Evolutionary conservation across 2,888 invertebrate genomes (phyloP).

Genomic region (Trachelus troglodyta): DNA sequence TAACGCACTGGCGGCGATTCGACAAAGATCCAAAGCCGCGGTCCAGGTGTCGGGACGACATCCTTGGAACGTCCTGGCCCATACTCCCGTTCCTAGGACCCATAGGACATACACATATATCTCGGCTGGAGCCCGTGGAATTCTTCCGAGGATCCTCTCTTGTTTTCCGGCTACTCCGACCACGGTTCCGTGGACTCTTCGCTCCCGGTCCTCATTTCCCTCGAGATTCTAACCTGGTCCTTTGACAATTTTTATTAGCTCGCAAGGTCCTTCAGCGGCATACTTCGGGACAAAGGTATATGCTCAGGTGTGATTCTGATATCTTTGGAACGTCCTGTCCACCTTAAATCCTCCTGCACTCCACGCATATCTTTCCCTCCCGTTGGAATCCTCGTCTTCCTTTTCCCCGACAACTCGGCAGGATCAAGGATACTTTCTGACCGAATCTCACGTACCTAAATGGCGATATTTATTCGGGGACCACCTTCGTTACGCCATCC

Average conservation of each 20-base stretch:
- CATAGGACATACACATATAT: not conserved
- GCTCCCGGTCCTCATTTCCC: constrained; percentile 1
- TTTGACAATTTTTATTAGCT: not conserved
- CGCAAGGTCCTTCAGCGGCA: constrained; percentile 12
- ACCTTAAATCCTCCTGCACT: constrained; percentile 6
- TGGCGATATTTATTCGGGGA: constrained; percentile 52
- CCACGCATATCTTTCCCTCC: not conserved
- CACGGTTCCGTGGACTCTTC: constrained; percentile 15
- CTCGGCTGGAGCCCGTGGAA: not conserved
- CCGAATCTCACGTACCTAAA: constrained; percentile 43
- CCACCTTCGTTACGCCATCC: constrained; percentile 63
- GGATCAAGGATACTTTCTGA: constrained; percentile 45
- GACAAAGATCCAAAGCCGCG: constrained; percentile 32
- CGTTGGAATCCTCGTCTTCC: constrained; percentile 28
- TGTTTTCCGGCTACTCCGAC: not conserved
- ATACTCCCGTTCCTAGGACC: constrained; percentile 5
- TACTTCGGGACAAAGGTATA: constrained; percentile 15
- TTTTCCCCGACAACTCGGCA: constrained; percentile 13
- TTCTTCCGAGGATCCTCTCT: not conserved
- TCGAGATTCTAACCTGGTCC: not conserved
- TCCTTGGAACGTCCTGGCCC: constrained; percentile 40
- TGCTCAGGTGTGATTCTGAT: constrained; percentile 54
- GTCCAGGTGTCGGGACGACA: constrained; percentile 26
- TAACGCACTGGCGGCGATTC: constrained; percentile 27
- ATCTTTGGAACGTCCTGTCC: constrained; percentile 54